A percentile compares a stretch with the other conserved stretches of the same genome.
phyloP scores from a whole-genome alignment of 2,113 vertebrate genomes.

The mouse (Mus musculus) region DNA sequence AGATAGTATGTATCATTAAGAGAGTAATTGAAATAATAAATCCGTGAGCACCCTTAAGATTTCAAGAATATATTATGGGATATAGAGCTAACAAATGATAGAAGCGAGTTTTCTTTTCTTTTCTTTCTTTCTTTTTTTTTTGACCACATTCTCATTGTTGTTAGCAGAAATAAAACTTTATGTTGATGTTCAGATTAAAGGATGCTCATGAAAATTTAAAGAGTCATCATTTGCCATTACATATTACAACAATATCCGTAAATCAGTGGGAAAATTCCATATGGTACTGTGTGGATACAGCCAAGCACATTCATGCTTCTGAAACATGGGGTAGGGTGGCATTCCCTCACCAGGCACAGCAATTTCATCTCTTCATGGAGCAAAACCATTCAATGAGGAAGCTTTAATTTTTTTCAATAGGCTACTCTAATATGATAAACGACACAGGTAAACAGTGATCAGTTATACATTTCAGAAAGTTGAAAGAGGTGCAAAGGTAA shows the following conservation, averaged over 20 bases:
- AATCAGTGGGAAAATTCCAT: background rate
- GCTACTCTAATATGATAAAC: background rate
- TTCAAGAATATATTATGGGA: constrained; percentile 45
- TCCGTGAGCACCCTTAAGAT: background rate
- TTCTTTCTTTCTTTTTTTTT: background rate
- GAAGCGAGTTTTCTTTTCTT: background rate
- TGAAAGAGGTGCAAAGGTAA: background rate
- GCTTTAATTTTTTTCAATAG: background rate
- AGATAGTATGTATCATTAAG: constrained; percentile 65
- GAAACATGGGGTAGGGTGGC: background rate
- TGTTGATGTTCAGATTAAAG: constrained; percentile 14
- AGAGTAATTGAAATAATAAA: constrained; percentile 73
- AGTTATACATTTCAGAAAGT: background rate
- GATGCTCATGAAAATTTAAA: constrained; percentile 42
- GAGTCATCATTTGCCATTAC: background rate
- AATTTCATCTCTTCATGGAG: background rate
- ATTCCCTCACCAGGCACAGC: background rate
- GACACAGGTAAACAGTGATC: background rate
- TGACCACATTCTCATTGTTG: background rate
- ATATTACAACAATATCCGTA: background rate
- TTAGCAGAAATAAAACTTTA: constrained; percentile 47
- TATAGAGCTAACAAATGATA: constrained; percentile 11
- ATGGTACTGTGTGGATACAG: background rate
- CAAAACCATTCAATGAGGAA: background rate
- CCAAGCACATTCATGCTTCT: background rate